Conservation (phyloP, 2,888 invertebrate genomes). For the Teinopalpus imperialis region DNA sequence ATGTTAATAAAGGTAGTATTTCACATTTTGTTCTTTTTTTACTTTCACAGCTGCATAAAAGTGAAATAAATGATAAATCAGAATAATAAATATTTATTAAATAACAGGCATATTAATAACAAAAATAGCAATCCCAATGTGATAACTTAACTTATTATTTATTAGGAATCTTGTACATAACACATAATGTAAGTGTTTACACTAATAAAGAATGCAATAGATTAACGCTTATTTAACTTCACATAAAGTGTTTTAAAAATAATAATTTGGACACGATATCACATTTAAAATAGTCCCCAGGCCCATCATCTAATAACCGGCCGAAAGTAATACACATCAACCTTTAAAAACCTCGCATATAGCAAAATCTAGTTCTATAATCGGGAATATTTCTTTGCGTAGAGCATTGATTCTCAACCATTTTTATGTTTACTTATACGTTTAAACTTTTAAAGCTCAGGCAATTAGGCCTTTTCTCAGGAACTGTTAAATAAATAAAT, state of each 20-base stretch:
- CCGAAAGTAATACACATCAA: too few relatives aligned
- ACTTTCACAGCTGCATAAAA: conserved; percentile 5
- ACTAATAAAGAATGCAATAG: conserved; percentile 14
- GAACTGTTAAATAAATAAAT: too few relatives aligned
- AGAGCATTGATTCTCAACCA: too few relatives aligned
- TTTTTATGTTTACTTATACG: too few relatives aligned
- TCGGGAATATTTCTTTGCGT: too few relatives aligned
- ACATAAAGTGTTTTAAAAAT: conserved; percentile 12
- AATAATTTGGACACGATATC: conserved; percentile 22
- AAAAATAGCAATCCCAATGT: conserved; percentile 28
- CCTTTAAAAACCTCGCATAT: too few relatives aligned
- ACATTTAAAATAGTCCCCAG: too few relatives aligned
- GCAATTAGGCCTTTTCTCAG: too few relatives aligned
- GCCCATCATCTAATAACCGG: too few relatives aligned
- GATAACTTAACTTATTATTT: conserved; percentile 35
- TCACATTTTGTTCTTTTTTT: background rate
- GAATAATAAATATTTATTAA: conserved; percentile 25
- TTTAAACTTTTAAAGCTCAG: too few relatives aligned
- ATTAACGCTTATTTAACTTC: conserved; percentile 23
- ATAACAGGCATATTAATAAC: conserved; percentile 30
- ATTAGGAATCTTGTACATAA: conserved; percentile 49
- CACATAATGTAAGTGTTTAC: conserved; percentile 7
- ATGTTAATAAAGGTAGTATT: background rate
- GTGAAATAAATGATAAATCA: conserved; percentile 23
- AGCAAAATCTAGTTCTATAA: too few relatives aligned